Evolutionary conservation across 53 echinoderm and acorn worm genomes (phyloP), one percentile per base, ranked within the genome.

Genomic region (Mesocentrotus franciscanus): DNA sequence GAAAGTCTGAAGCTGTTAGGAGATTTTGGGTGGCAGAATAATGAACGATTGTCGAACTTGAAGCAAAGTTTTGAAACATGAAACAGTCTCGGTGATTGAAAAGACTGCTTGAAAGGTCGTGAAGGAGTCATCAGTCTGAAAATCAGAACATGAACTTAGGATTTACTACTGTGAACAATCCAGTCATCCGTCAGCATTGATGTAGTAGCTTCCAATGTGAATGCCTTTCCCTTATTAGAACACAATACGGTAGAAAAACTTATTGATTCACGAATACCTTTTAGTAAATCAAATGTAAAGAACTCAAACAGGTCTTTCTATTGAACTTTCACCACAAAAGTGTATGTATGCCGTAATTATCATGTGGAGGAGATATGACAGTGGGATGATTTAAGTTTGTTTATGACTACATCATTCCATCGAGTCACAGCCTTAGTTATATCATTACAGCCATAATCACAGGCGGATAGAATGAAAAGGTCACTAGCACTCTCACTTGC

Each of bases 401-500:
- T 68, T 24, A 68, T 24, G 5, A 68, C 22, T 68, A 68, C 68
- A 68, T 68, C 68, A 68, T 24, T 68, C 1, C 68, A 68, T 22
- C 8, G 24, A 68, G 68, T 68, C 22, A 84, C 22, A 49, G 15
- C 84, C 84, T 58, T 87, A 57, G 57, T 26, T 58, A 87, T 12
- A 17, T 87, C 87, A 58, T 87, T 87, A 87, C 20, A 57, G 29
- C 56, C 87, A 26, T 87, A 57, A 58, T 56, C 57, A 87, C 57
- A n/a, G 26, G 57, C 87, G 8, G 58, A 87, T 87, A 57, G 90
- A 91, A 91, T 34, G 34, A 18, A 91, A 91, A 91, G 91, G 91
- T 91, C 91, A 91, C 64, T 36, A 62, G 91, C 66, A 91, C 91
- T 91, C 64, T 91, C 91, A 10, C 61, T 91, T 16, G 91, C 91